Conservation (phyloP, 1,140 invertebrate genomes). For the Drosophila takahashii region DNA sequence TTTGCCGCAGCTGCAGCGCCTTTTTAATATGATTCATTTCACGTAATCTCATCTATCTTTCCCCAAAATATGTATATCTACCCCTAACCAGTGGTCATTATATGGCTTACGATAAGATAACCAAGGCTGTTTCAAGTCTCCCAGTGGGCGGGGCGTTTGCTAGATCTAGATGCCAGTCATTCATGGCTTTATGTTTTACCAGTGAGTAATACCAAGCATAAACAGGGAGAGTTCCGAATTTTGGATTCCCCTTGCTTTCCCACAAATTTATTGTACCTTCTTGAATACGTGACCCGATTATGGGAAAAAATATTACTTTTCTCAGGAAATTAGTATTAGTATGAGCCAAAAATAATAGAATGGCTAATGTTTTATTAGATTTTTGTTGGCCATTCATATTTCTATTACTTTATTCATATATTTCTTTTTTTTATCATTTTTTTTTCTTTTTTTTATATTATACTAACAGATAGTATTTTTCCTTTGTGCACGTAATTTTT, state of each 20-base stretch:
- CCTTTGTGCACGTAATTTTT: slow-evolving; percentile 6
- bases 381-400: neutral
- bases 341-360: neutral
- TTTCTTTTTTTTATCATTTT: neutral
- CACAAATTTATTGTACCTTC: slow-evolving; percentile 8
- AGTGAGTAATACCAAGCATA: slow-evolving; percentile 36
- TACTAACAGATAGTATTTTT: neutral
- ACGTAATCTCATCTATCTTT: neutral
- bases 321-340: neutral
- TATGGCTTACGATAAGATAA: slow-evolving; percentile 67
- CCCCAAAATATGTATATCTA: slow-evolving; percentile 23
- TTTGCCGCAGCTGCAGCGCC: slow-evolving; percentile 12
- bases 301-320: neutral
- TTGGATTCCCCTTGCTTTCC: neutral
- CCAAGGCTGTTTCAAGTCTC: slow-evolving; percentile 8
- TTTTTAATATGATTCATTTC: slow-evolving; percentile 35
- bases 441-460: neutral
- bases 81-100: slow-evolving; percentile 35
- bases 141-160: slow-evolving; percentile 9
- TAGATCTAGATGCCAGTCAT: slow-evolving; percentile 30
- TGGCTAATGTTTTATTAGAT: neutral
- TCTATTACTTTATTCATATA: neutral
- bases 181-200: slow-evolving; percentile 33
- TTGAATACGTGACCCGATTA: neutral
- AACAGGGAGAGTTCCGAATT: neutral